Evolutionary conservation across 2,797 vertebrate genomes (phyloP).

Genomic region (Melanotaenia boesemani): DNA sequence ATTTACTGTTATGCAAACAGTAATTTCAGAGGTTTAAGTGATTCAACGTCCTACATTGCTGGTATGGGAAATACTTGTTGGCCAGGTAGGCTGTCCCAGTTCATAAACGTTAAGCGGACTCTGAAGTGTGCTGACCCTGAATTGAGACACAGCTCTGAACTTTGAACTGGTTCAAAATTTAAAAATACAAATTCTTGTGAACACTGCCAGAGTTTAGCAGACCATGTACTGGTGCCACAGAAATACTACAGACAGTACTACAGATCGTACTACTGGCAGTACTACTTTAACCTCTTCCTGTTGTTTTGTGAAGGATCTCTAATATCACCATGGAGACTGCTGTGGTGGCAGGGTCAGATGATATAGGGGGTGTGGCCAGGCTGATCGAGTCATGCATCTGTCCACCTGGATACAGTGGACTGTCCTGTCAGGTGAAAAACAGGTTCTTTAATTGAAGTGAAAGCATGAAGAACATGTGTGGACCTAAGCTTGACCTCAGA

Average conservation of each 20-base stretch:
- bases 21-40: no score
- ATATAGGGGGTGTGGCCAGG: slow-evolving; percentile 60
- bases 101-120: no score
- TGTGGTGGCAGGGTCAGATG: slow-evolving; percentile 70
- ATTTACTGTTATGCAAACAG: no score
- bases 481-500: background rate
- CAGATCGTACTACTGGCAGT: background rate
- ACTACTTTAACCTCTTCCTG: background rate
- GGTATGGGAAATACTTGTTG: no score
- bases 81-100: no score
- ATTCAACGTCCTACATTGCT: no score
- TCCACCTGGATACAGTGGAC: slow-evolving; percentile 88
- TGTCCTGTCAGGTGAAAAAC: slow-evolving; percentile 91
- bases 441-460: background rate
- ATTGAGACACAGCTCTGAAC: no score
- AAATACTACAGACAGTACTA: background rate
- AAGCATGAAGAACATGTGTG: background rate
- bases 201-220: slow-evolving; percentile 83
- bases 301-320: slow-evolving; percentile 84
- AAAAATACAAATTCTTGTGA: no score
- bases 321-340: slow-evolving; percentile 92
- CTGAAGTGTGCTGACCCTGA: no score
- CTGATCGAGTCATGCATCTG: slow-evolving; percentile 92
- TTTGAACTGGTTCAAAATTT: no score
- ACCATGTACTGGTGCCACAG: slow-evolving; percentile 85